phyloP scores from a whole-genome alignment of 2,888 invertebrate genomes.

The Cordilura impudica region DNA sequence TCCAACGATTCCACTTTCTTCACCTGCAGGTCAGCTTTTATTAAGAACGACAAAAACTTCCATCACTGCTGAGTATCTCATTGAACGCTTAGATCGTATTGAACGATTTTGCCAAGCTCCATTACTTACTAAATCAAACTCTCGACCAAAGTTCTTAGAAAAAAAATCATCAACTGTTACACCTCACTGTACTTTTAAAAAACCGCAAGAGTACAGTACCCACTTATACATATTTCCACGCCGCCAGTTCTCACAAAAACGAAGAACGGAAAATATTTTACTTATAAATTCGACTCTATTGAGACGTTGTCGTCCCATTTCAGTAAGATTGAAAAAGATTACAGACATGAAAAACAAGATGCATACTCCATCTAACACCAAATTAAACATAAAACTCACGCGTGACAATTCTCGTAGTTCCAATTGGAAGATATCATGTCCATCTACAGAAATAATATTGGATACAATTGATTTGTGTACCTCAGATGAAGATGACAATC shows the following conservation, averaged over 20 bases:
- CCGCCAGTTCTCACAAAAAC: conserved; percentile 74
- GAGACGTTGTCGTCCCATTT: conserved; percentile 77
- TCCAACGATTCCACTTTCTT: conserved; percentile 79
- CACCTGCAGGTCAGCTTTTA: conserved; percentile 79
- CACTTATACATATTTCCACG: conserved; percentile 76
- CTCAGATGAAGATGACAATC: conserved; percentile 81
- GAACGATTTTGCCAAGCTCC: conserved; percentile 79
- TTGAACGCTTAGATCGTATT: conserved; percentile 79
- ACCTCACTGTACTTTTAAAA: conserved; percentile 74
- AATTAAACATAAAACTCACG: conserved; percentile 75
- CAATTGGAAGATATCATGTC: conserved; percentile 75
- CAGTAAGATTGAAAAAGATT: conserved; percentile 75
- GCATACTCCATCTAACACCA: conserved; percentile 64
- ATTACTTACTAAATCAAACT: conserved; percentile 70
- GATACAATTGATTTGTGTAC: conserved; percentile 84
- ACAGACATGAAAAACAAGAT: conserved; percentile 69
- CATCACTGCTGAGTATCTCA: conserved; percentile 77
- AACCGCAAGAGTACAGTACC: conserved; percentile 71
- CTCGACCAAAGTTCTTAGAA: conserved; percentile 73
- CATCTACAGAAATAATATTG: conserved; percentile 77
- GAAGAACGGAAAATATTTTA: conserved; percentile 73
- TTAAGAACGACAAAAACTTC: conserved; percentile 79
- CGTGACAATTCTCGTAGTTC: conserved; percentile 74
- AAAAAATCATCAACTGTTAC: conserved; percentile 68
- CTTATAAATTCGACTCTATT: conserved; percentile 75